Evolutionary conservation across 2,113 vertebrate genomes (phyloP).

Genomic region (Ammodytes marinus): DNA sequence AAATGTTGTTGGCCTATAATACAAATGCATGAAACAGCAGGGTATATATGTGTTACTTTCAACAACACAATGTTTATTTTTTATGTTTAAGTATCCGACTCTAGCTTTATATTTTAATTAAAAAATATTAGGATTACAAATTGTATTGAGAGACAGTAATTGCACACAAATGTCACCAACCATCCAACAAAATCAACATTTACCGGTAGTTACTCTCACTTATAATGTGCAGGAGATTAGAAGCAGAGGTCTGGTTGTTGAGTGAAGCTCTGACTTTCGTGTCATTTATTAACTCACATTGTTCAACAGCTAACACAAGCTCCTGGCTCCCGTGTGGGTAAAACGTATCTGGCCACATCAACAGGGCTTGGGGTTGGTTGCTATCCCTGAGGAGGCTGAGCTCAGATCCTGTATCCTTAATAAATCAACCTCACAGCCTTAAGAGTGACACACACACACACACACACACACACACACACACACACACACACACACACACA

Average conservation of each 20-base stretch:
- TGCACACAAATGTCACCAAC: not conserved
- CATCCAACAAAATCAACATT: not conserved
- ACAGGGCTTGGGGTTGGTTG: not conserved
- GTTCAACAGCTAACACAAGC: not conserved
- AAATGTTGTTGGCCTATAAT: not conserved
- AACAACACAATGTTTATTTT: not conserved
- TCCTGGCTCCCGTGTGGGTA: not conserved
- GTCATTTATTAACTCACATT: not conserved
- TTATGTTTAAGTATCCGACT: not conserved
- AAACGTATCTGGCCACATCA: not conserved
- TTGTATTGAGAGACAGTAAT: not conserved
- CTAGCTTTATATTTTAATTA: not conserved
- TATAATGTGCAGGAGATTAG: not conserved
- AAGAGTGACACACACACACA: constrained; percentile 5
- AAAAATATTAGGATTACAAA: no score
- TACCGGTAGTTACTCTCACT: not conserved
- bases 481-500: no score
- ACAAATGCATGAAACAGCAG: not conserved
- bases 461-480: no score
- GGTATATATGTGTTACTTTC: not conserved
- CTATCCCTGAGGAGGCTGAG: not conserved
- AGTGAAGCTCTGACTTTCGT: not conserved
- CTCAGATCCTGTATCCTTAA: not conserved
- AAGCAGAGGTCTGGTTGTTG: not conserved
- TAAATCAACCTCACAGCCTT: constrained; percentile 18